Evolutionary conservation across 2,797 vertebrate genomes (phyloP).

Genomic region (Trematocara caparti): DNA sequence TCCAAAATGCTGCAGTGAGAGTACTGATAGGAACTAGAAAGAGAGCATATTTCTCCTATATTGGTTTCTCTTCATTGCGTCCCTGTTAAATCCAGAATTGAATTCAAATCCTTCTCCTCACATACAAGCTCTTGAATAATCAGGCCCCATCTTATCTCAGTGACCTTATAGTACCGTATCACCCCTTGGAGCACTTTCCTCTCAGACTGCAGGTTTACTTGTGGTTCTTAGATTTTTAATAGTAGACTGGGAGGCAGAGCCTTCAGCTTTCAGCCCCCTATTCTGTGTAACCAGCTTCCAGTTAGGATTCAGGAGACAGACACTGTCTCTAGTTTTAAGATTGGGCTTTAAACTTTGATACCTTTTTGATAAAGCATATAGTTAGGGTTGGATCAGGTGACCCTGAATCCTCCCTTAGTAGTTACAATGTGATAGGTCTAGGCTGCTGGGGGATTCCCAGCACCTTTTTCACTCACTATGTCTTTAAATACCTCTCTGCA

Average conservation of each 20-base stretch:
- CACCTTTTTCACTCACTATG: not conserved
- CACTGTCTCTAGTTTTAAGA: not conserved
- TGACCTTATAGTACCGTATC: not conserved
- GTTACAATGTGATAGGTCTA: not conserved
- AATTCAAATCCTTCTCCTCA: not conserved
- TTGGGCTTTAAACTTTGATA: not conserved
- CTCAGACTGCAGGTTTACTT: not conserved
- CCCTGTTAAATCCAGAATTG: not conserved
- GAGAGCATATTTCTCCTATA: not conserved
- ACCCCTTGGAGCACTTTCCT: not conserved
- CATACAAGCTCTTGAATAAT: not conserved
- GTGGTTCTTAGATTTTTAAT: not conserved
- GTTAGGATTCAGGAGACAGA: not conserved
- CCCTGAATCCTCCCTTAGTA: not conserved
- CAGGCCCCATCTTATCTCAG: not conserved
- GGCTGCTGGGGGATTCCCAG: not conserved
- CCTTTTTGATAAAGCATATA: not conserved
- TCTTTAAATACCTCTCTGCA: not conserved
- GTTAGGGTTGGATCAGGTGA: not conserved
- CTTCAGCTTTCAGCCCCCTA: not conserved
- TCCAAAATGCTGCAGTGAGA: not conserved
- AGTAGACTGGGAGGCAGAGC: not conserved
- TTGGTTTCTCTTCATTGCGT: not conserved
- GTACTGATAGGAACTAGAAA: not conserved
- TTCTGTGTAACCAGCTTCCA: not conserved